Base-by-base conservation (phyloP, 2,797 vertebrate genomes). In the Spondyliosoma cantharus region DNA sequence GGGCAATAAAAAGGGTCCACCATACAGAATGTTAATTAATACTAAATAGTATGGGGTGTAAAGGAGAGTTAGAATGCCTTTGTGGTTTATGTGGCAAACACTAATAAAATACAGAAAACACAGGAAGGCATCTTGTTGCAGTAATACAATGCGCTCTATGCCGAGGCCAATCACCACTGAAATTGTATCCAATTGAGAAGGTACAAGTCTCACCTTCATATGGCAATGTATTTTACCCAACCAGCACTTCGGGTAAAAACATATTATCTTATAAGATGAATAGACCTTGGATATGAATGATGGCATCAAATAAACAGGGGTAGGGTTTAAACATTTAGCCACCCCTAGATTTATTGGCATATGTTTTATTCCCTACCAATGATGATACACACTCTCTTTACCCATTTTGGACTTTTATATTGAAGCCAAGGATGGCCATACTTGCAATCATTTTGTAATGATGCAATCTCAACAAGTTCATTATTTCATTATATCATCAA, bases 261-360 rank as follows among this genome's bases (percentile, higher is more conserved):
- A 13, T 7, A 56, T n/a, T 15, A 64, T 48, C 48, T 57, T 20
- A 25, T 32, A 71, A 48, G 63, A 43, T 54, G 17, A 83, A 63
- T 48, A 37, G 16, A 19, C 49, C 50, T 72, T 52, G 37, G 53
- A 83, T 71, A 53, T 75, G 15, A 75, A 72, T 25, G 15, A 54
- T 78, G 16, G 22, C 12, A 43, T 50, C 2, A 71, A 27, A 69
- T 70, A 46, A 50, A 46, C n/a, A 54, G 59, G 3, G 2, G 2
- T 6, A 15, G 8, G 25, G 7, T n/a, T n/a, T n/a, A n/a, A n/a
- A n/a, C n/a, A n/a, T n/a, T n/a, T n/a, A n/a, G n/a, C 66, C 66
- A 73, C 62, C 58, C 32, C 22, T 25, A 57, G 66, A 81, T 67
- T 64, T 70, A 83, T 52, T 69, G 49, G 61, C 19, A 73, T 32